Evolutionary conservation across 2,113 vertebrate species (phyloP).

Genomic region (Stegastes partitus): DNA sequence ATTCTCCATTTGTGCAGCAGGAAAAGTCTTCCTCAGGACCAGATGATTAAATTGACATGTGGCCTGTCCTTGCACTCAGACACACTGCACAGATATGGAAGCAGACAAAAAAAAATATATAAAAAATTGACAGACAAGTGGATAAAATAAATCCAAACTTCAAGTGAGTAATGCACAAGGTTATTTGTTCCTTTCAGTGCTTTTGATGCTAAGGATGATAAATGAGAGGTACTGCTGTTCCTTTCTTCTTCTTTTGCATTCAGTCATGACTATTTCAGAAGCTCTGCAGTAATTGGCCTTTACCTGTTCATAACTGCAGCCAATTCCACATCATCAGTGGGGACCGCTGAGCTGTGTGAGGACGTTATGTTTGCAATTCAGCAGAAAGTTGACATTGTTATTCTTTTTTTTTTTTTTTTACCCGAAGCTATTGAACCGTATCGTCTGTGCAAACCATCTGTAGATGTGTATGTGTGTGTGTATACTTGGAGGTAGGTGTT

Average conservation of each 20-base stretch:
- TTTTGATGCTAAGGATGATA: conserved; percentile 8
- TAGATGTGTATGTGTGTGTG: not conserved
- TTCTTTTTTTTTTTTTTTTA: conserved; percentile 15
- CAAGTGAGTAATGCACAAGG: not conserved
- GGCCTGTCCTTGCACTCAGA: conserved; percentile 37
- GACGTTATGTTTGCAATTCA: conserved; percentile 58
- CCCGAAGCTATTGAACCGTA: conserved; percentile 51
- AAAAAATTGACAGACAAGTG: not conserved
- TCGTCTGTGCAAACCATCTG: conserved; percentile 43
- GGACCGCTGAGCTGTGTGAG: conserved; percentile 19
- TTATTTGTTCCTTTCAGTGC: not conserved
- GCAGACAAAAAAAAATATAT: not conserved
- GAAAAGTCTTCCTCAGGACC: conserved; percentile 26
- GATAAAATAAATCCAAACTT: conserved; percentile 11
- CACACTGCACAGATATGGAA: conserved; percentile 1
- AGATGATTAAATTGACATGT: conserved; percentile 32
- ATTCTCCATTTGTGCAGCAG: conserved; percentile 33
- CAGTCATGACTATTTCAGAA: conserved; percentile 27
- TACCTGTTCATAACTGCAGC: conserved; percentile 37
- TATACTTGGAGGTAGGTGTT: not conserved
- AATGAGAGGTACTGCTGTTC: not conserved
- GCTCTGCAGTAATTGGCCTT: conserved; percentile 13
- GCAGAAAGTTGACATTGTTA: conserved; percentile 64
- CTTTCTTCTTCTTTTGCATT: conserved; percentile 20
- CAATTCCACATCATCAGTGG: conserved; percentile 38